phyloP scores from a whole-genome alignment of 2,888 invertebrate species.

The Orthosia gracilis region DNA sequence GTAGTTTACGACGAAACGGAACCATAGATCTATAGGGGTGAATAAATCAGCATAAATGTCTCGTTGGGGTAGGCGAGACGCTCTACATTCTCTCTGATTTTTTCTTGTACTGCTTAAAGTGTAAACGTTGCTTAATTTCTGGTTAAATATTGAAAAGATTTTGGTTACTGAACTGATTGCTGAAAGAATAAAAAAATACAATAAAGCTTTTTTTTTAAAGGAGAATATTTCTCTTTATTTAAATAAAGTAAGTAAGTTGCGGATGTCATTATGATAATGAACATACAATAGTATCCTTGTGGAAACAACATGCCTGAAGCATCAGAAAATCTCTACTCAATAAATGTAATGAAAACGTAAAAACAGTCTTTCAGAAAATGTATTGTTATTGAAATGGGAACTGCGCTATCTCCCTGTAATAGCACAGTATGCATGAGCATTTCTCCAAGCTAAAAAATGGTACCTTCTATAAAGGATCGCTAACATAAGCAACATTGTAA shows the following conservation, averaged over 20 bases:
- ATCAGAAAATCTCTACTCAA: neutral
- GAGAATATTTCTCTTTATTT: too few species aligned
- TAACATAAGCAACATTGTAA: too few species aligned
- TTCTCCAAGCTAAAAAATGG: too few species aligned
- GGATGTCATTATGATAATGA: neutral
- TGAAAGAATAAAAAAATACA: neutral
- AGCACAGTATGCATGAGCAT: too few species aligned
- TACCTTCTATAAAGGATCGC: too few species aligned
- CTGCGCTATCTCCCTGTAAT: too few species aligned
- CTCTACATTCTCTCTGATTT: constrained; percentile 8
- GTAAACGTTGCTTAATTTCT: constrained; percentile 16
- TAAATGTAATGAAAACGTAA: neutral
- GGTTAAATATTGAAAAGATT: constrained; percentile 20
- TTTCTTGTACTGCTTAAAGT: neutral
- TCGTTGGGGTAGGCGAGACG: neutral
- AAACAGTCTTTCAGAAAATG: neutral
- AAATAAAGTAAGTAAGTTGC: too few species aligned
- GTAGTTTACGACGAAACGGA: constrained; percentile 11
- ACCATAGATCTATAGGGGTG: constrained; percentile 66
- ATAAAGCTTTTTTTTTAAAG: too few species aligned
- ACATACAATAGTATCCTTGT: neutral
- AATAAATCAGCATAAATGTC: constrained; percentile 71
- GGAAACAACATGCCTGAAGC: neutral
- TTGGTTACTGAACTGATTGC: neutral
- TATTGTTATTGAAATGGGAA: neutral